Evolutionary conservation across 2,888 invertebrate genomes (phyloP), one percentile per base, ranked within the genome.

Genomic region (Drosophila meridiana): DNA sequence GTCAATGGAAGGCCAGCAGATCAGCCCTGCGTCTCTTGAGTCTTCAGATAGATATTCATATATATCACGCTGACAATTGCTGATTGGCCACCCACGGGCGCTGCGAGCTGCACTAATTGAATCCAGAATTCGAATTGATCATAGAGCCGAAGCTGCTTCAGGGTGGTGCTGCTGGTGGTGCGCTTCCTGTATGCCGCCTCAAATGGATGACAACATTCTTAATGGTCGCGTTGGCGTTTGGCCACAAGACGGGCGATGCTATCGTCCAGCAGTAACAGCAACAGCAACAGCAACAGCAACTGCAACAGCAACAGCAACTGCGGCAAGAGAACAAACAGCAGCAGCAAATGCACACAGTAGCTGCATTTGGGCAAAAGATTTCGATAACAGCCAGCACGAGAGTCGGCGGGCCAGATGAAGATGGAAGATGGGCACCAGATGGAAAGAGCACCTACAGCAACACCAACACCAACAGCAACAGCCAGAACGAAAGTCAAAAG

Each of bases 341-440:
- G 53, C 52, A 55, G 57, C 32, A 14, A 43, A 7, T 11, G 42
- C 50, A 80, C 82, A 87, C 87, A 90, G 87, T 87, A 87, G 87
- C 87, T 78, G 60, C 89, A 75, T 84, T 90, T 66, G 82, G 87
- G 80, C 77, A 77, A 90, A 78, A 90, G 87, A 89, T 87, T 80
- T 63, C 72, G 90, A 87, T 87, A 87, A 87, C 72, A 74, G 52
- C 68, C 59, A 73, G 70, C 65, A 73, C 63, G 64, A 64, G 70
- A 69, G 57, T 30, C 57, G 61, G 47, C 70, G 8, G 55, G 66
- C 70, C 66, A 66, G 79, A 60, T 82, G 80, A 70, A 80, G 80
- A 76, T 71, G 81, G 75, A 53, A 14, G 53, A 26, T 55, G 53
- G 64, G 48, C 64, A 59, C 14, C 64, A 78, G 64, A 50, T 73